phyloP scores from a whole-genome alignment of 2,113 vertebrate species.

The Bufo gargarizans region DNA sequence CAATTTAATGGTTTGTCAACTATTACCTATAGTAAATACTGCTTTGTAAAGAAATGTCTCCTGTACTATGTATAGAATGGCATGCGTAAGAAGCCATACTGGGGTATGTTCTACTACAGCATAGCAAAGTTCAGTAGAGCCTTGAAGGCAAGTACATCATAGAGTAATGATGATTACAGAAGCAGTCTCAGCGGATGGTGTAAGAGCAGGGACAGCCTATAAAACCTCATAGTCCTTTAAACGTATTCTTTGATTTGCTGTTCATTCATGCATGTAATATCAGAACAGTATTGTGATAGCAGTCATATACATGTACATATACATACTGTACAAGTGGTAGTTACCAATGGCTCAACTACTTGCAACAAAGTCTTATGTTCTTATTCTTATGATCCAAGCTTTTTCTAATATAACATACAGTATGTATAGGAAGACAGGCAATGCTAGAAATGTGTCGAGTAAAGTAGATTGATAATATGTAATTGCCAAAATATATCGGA shows the following conservation, averaged over 20 bases:
- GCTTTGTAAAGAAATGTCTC: neutral
- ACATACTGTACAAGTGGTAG: neutral
- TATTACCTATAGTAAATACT: too few species aligned
- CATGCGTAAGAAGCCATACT: constrained; percentile 1
- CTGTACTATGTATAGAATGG: constrained; percentile 22
- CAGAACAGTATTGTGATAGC: neutral
- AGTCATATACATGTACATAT: neutral
- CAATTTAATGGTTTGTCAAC: too few species aligned
- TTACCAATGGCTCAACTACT: neutral
- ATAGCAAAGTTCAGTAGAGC: constrained; percentile 21
- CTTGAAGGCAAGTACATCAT: constrained; percentile 17
- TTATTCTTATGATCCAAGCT: neutral
- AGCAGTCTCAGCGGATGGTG: neutral
- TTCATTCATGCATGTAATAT: neutral
- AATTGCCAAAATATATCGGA: too few species aligned
- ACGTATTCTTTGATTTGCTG: neutral
- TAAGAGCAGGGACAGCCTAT: neutral
- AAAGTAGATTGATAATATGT: too few species aligned
- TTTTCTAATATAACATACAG: too few species aligned
- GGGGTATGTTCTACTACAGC: neutral
- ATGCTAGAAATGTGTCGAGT: too few species aligned
- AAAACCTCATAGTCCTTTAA: neutral
- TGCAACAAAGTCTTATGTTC: neutral
- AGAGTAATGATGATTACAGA: neutral
- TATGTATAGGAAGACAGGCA: too few species aligned